phyloP scores from a whole-genome alignment of 2,888 invertebrate genomes.

The Lepidonotus clava region DNA sequence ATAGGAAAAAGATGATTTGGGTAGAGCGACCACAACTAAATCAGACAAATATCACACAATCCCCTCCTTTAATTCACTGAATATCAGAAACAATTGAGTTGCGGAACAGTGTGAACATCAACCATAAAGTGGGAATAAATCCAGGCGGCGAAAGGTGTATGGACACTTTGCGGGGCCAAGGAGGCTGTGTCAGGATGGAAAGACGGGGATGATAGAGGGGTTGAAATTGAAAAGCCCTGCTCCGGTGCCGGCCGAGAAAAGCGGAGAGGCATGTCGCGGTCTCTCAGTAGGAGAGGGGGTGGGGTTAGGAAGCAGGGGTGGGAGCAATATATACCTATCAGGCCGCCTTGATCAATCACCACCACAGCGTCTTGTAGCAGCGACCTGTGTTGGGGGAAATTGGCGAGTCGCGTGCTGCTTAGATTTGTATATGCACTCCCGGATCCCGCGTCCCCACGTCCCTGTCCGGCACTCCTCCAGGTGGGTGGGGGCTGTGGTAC shows the following conservation, averaged over 20 bases:
- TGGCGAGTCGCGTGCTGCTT: slow-evolving; percentile 12
- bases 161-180: too few species aligned
- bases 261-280: background rate
- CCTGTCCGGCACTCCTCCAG: background rate
- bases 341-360: background rate
- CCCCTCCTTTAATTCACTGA: too few species aligned
- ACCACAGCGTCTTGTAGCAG: background rate
- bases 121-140: too few species aligned
- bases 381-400: slow-evolving; percentile 10
- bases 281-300: too few species aligned
- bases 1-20: too few species aligned
- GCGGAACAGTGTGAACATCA: too few species aligned
- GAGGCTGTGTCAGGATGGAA: too few species aligned
- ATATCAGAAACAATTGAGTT: too few species aligned
- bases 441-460: background rate
- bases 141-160: too few species aligned
- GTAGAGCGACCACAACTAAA: too few species aligned
- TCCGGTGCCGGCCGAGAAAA: background rate
- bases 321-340: background rate
- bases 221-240: background rate
- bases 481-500: background rate
- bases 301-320: background rate
- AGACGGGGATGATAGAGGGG: too few species aligned
- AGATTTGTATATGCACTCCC: background rate
- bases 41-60: too few species aligned